Base-by-base conservation (phyloP, 2,797 vertebrate species). In the Xenentodon cancila region DNA sequence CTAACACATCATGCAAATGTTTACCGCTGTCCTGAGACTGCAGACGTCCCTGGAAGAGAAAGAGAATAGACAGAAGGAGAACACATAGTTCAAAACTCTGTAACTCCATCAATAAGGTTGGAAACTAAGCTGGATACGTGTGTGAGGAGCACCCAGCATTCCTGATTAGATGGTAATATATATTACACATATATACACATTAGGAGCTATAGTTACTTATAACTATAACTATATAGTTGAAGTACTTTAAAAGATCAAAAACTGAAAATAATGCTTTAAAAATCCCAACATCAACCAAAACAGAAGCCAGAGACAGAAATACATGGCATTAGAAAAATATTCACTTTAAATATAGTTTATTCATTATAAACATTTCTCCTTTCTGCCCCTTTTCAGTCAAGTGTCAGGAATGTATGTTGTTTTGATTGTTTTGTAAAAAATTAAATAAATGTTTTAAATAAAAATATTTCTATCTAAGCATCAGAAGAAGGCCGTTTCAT, bases 1-100 rank as follows among this genome's bases (percentile, higher is more conserved):
- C 96, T 58, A 98, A 94, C 62, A 99, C 97, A 0, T 96, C 96
- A 0, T 95, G 94, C 74, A 98, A 91, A 84, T 98, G 97, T 90
- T 96, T 97, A 49, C 97, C 97, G 34, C 94, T 91, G 78, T 98
- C 97, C 77, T 94, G 96, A 21, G 96, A 96, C 90, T 95, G 96
- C 62, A 98, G 90, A 37, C 95, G 96, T 57, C 93, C 86, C 97
- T 99, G 90, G 71, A 86, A 72, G 5, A 65, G 5, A 60, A 42
- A 71, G 45, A 20, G 19, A 4, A 47, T 2, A 12, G 45, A 21
- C 9, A 9, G 18, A 46, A 46, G n/a, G n/a, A n/a, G n/a, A n/a
- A n/a, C n/a, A 25, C 5, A 25, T 25, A 25, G 2, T 15, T 2
- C 19, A 0, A 48, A 47, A 43, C 6, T 40, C 7, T 40, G 15